A percentile compares a stretch with the other conserved stretches of the same genome.
phyloP scores from a whole-genome alignment of 1,140 invertebrate genomes.

The Chrysomallon squamiferum region DNA sequence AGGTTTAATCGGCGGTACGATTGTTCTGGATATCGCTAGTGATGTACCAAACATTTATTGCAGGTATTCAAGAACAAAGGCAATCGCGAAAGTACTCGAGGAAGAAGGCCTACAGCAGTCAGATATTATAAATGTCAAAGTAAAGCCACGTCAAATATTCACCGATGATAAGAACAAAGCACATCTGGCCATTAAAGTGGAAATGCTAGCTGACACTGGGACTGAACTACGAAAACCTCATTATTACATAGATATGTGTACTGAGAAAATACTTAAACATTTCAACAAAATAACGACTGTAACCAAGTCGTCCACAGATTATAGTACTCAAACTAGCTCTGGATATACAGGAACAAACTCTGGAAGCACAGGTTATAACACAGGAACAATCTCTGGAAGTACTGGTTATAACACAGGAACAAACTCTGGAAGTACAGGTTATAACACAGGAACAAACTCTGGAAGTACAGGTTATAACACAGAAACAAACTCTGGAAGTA shows the following conservation, averaged over 20 bases:
- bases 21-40: neutral
- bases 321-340: no score
- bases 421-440: no score
- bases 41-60: neutral
- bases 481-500: no score
- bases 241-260: neutral
- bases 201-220: neutral
- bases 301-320: no score
- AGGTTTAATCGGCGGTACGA: neutral
- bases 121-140: neutral
- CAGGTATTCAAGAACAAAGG: neutral
- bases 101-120: neutral
- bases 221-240: neutral
- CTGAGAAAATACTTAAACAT: no score
- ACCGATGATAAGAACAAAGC: neutral
- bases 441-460: no score
- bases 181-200: neutral
- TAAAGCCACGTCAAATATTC: neutral
- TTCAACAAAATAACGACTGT: no score
- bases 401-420: no score
- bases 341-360: no score
- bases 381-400: no score
- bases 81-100: neutral
- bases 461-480: no score
- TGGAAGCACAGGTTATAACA: no score